Conservation (phyloP, 1,140 invertebrate species). For the Pseudobourletiella spinata region DNA sequence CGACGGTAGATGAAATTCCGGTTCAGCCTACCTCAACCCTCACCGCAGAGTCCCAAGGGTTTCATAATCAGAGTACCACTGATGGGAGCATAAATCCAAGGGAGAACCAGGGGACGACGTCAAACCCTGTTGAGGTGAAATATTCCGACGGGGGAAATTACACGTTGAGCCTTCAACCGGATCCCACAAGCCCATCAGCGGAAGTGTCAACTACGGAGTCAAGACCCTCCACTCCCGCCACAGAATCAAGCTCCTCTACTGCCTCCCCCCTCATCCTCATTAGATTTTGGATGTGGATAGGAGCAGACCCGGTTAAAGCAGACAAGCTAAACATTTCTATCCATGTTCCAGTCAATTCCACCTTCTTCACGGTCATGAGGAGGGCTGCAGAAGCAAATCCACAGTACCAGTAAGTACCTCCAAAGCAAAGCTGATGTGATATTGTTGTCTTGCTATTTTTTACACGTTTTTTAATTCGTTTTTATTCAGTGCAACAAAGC, state of each 20-base stretch:
- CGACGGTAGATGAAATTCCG: not conserved
- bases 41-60: not conserved
- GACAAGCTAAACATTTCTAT: slow-evolving; percentile 61
- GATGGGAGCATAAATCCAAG: not conserved
- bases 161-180: not conserved
- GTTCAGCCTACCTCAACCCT: not conserved
- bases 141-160: not conserved
- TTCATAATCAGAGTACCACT: not conserved
- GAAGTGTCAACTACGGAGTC: not conserved
- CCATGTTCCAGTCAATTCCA: slow-evolving; percentile 58
- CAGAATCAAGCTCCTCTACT: not conserved
- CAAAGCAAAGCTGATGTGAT: not conserved
- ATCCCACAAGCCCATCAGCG: not conserved
- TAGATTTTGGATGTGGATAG: slow-evolving; percentile 75
- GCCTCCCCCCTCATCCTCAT: slow-evolving; percentile 45
- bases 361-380: slow-evolving; percentile 75
- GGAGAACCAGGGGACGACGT: not conserved
- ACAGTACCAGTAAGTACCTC: slow-evolving; percentile 38
- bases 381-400: slow-evolving; percentile 63
- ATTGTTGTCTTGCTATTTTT: too few relatives aligned
- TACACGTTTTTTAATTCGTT: too few relatives aligned
- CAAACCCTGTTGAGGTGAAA: not conserved
- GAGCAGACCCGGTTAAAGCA: slow-evolving; percentile 54
- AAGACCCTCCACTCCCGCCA: not conserved
- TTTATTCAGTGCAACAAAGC: too few relatives aligned